Base-by-base conservation (phyloP, 2,113 vertebrate genomes). In the Prinia subflava region DNA sequence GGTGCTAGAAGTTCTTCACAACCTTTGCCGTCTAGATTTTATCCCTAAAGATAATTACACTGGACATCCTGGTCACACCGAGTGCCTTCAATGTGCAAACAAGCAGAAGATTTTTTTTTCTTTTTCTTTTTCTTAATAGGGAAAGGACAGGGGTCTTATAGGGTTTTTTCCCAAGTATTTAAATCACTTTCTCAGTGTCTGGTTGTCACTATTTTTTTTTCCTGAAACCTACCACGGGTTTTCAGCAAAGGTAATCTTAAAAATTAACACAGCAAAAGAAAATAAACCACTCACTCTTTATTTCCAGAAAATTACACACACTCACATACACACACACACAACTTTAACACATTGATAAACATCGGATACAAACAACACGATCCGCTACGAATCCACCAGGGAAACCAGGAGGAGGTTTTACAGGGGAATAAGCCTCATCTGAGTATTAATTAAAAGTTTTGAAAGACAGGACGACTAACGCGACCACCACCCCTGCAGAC, bases 401-500 rank as follows among this genome's bases (percentile, higher is more conserved):
- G n/a, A 70, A 42, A 41, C 13, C 76, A 71, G 76, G 81, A 79
- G 33, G 68, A 73, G 87, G 21, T 89, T 94, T 91, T 4, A 62
- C 1, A 71, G 30, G 39, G 35, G 25, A 64, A 2, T 20, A 5
- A 71, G 33, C 78, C 31, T 9, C 42, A 77, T 60, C 44, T 35
- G 70, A 11, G 31, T 77, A 30, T 92, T 83, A 93, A 94, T 89
- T 76, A 56, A 89, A 97, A 96, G 64, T 96, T 97, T 80, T 8
- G 44, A 37, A 53, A 28, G 31, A 11, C 24, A 15, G 16, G 5
- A 30, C 3, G 35, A 20, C 37, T 2, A 35, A 64, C 0, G 37
- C 52, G 52, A 37, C 53, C 56, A 35, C 13, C 22, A 7, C 3
- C 55, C 11, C 24, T 3, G 16, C 59, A 10, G 30, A 5, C 0